Conservation (phyloP, 1,140 invertebrate genomes). For the Contarinia nasturtii region DNA sequence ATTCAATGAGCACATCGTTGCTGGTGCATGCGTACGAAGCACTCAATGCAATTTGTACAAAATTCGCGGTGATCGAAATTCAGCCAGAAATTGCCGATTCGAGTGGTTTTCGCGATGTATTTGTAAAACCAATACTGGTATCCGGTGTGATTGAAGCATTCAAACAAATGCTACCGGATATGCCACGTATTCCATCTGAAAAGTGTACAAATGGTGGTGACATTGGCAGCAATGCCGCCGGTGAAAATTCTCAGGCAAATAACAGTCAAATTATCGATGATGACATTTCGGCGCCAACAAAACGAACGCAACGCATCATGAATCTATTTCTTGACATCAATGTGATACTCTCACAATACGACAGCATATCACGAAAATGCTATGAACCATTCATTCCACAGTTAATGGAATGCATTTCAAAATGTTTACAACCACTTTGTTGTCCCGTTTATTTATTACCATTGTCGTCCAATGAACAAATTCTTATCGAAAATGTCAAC, state of each 20-base stretch:
- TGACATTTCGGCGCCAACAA: neutral
- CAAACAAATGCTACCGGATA: slow-evolving; percentile 10
- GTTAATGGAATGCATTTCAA: slow-evolving; percentile 9
- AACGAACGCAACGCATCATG: neutral
- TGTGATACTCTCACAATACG: slow-evolving; percentile 19
- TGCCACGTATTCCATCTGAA: neutral
- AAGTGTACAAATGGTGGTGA: neutral
- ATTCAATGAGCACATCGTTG: slow-evolving; percentile 42
- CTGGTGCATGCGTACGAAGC: slow-evolving; percentile 31
- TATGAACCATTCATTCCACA: slow-evolving; percentile 11
- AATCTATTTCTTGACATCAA: slow-evolving; percentile 13
- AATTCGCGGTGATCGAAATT: slow-evolving; percentile 17
- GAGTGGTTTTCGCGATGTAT: slow-evolving; percentile 14
- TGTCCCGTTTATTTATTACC: slow-evolving; percentile 4
- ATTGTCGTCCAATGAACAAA: slow-evolving; percentile 6
- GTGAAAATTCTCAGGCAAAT: too few relatives aligned
- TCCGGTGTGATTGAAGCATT: slow-evolving; percentile 19
- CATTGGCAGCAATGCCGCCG: too few relatives aligned
- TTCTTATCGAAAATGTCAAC: slow-evolving; percentile 14
- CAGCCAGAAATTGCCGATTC: slow-evolving; percentile 8
- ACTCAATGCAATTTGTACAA: slow-evolving; percentile 29
- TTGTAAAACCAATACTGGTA: slow-evolving; percentile 14
- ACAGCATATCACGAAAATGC: slow-evolving; percentile 10
- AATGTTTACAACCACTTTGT: slow-evolving; percentile 5
- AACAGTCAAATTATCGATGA: neutral